These are phyloP conservation scores for Mustelus asterias DNA, from an alignment of 2,113 vertebrate genomes.

Conservation along the genomic window DNA sequence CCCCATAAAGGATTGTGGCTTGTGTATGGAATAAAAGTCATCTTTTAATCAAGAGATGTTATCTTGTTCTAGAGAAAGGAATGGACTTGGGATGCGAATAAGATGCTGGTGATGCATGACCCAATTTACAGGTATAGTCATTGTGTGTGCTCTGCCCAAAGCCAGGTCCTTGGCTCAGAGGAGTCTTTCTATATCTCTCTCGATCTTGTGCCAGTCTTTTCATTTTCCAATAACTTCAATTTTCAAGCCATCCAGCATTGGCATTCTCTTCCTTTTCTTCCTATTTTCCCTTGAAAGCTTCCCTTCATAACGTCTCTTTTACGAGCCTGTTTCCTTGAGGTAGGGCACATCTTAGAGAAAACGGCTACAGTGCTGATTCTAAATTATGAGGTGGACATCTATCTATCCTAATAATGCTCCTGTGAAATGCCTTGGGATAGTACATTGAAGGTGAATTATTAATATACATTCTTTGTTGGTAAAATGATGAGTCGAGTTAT, in stretches of 20 bases:
- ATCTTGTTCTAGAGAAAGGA: constrained; percentile 68
- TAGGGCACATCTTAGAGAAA: no score
- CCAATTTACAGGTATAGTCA: constrained; percentile 67
- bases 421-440: background rate
- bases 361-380: constrained; percentile 56
- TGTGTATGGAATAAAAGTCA: background rate
- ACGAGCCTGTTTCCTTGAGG: no score
- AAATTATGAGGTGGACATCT: background rate
- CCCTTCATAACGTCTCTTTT: no score
- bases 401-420: background rate
- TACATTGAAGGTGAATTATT: background rate
- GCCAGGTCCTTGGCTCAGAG: no score
- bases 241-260: no score
- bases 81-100: constrained; percentile 73
- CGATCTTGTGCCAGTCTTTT: no score
- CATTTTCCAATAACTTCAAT: no score
- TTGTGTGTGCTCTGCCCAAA: no score
- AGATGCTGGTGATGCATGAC: constrained; percentile 73
- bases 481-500: background rate
- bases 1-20: background rate
- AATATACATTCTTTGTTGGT: background rate
- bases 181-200: no score
- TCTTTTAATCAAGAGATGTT: background rate
- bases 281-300: no score
- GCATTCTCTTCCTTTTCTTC: no score